Evolutionary conservation across 2,888 invertebrate species (phyloP).

Genomic region (Chironomus tentans): DNA sequence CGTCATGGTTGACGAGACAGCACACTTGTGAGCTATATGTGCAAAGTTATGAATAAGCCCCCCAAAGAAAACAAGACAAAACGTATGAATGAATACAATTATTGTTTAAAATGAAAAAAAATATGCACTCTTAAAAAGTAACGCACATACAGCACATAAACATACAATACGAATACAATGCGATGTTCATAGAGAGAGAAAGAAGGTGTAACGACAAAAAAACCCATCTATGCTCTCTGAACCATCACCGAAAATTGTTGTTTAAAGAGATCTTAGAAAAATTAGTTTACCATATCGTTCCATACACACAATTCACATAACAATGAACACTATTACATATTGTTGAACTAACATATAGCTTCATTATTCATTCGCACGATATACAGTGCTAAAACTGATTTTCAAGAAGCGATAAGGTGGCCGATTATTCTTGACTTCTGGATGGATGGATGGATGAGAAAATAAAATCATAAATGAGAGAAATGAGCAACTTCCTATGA

Average conservation of each 20-base stretch:
- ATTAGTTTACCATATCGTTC: constrained; percentile 27
- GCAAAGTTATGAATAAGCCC: too few species aligned
- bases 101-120: too few species aligned
- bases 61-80: too few species aligned
- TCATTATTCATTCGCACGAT: constrained; percentile 24
- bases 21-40: too few species aligned
- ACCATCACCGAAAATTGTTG: constrained; percentile 24
- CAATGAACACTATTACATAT: not conserved
- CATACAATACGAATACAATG: not conserved
- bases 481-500: too few species aligned
- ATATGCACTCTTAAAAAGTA: not conserved
- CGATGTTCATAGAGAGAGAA: constrained; percentile 3
- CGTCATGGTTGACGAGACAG: too few species aligned
- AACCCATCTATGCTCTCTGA: constrained; percentile 20
- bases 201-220: constrained; percentile 26
- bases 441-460: not conserved
- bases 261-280: constrained; percentile 21
- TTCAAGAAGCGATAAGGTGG: constrained; percentile 17
- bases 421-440: constrained; percentile 5
- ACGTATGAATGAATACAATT: too few species aligned
- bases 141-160: not conserved
- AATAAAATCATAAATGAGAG: not conserved
- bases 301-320: not conserved
- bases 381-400: constrained; percentile 1
- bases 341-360: not conserved